Percentiles rank a stretch among this genome's conserved stretches.
Conservation (phyloP, 2,888 invertebrate genomes). For the Campoplex nolae region DNA sequence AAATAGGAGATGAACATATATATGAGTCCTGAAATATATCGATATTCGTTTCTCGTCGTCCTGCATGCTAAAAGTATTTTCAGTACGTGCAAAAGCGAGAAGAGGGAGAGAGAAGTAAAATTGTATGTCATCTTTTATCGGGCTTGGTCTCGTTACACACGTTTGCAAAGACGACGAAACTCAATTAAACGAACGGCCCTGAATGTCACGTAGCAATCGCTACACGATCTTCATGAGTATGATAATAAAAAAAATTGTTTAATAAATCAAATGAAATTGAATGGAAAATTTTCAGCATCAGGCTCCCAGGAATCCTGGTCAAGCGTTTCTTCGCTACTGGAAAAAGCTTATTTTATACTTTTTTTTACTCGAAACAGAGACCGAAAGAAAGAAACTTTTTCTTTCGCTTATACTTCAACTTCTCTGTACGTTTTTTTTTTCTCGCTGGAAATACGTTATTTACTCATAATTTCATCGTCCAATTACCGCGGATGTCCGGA, state of each 20-base stretch:
- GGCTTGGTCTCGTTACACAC: slow-evolving; percentile 19
- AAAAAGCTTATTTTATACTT: not conserved
- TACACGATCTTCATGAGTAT: slow-evolving; percentile 38
- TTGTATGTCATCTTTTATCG: slow-evolving; percentile 34
- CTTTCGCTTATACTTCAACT: not conserved
- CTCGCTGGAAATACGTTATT: slow-evolving; percentile 53
- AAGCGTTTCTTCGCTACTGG: not conserved
- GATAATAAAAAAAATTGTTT: slow-evolving; percentile 9
- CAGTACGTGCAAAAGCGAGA: slow-evolving; percentile 43
- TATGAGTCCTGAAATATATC: not conserved
- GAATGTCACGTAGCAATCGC: slow-evolving; percentile 56
- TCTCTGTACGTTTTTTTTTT: not conserved
- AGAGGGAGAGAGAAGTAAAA: slow-evolving; percentile 4
- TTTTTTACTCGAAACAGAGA: not conserved
- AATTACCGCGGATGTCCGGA: slow-evolving; percentile 39
- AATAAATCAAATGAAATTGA: slow-evolving; percentile 6
- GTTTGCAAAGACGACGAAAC: slow-evolving; percentile 36
- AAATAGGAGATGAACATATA: slow-evolving; percentile 25
- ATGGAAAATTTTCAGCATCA: slow-evolving; percentile 6
- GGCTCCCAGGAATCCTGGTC: slow-evolving; percentile 14
- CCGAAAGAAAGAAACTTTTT: not conserved
- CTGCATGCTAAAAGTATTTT: slow-evolving; percentile 25
- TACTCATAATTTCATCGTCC: slow-evolving; percentile 59
- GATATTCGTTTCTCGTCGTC: slow-evolving; percentile 5
- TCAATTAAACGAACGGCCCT: slow-evolving; percentile 60